These are phyloP conservation scores for Pentalonia nigronervosa DNA, from an alignment of 1,140 invertebrate genomes.

Conservation along the genomic window DNA sequence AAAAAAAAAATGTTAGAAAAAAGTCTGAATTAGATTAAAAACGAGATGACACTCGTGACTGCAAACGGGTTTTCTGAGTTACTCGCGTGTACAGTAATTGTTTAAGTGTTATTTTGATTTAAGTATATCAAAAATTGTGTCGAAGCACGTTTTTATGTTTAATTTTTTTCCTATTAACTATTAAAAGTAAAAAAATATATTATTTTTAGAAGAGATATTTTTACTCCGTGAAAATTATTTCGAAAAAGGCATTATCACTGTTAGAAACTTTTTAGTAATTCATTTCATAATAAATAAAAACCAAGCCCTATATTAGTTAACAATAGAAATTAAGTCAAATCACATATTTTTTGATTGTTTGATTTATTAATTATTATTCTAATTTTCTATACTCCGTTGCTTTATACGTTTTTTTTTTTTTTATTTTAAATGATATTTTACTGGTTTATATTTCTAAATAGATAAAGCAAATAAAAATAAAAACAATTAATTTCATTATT, in stretches of 20 bases:
- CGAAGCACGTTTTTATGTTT: not conserved
- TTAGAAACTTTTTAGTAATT: not conserved
- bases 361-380: not conserved
- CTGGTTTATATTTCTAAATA: not conserved
- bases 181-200: not conserved
- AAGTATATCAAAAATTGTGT: not conserved
- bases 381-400: not conserved
- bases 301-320: not conserved
- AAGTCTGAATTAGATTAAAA: slow-evolving; percentile 34
- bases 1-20: slow-evolving; percentile 5
- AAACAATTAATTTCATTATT: not conserved
- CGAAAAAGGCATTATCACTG: not conserved
- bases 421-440: not conserved
- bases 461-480: not conserved
- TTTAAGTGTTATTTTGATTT: not conserved
- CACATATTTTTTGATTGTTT: not conserved
- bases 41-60: not conserved
- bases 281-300: not conserved
- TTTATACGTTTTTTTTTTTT: not conserved
- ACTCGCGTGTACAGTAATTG: not conserved
- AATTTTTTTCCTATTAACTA: not conserved
- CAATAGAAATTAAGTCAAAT: not conserved
- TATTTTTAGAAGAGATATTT: not conserved
- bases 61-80: not conserved
- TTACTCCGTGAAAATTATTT: not conserved